Evolutionary conservation across 2,888 invertebrate genomes (phyloP).

Genomic region (Lepidochitona cinerea): DNA sequence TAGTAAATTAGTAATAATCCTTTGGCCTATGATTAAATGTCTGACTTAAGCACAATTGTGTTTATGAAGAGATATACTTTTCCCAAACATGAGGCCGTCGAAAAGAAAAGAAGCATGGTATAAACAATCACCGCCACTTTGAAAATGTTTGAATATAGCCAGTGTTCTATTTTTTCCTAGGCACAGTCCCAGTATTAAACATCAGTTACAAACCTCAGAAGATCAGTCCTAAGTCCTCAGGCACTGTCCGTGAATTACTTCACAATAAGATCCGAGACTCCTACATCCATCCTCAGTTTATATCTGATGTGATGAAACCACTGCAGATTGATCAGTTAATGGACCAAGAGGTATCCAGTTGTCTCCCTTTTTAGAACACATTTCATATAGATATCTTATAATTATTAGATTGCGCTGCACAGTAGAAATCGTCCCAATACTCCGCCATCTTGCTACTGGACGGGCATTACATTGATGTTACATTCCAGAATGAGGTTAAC

Average conservation of each 20-base stretch:
- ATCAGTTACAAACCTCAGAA: constrained; percentile 99
- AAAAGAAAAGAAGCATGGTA: too few species aligned
- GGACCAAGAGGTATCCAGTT: constrained; percentile 98
- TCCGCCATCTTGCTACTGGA: too few species aligned
- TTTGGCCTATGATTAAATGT: neutral
- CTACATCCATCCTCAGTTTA: constrained; percentile 96
- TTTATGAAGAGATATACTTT: neutral
- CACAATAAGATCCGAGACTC: constrained; percentile 98
- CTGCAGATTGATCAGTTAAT: constrained; percentile 96
- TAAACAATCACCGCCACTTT: too few species aligned
- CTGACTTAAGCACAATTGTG: neutral
- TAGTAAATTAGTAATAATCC: too few species aligned
- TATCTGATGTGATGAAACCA: constrained; percentile 99
- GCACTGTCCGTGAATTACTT: constrained; percentile 90
- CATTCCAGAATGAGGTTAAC: too few species aligned
- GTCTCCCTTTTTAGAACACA: too few species aligned
- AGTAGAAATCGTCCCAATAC: too few species aligned
- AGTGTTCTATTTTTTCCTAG: constrained; percentile 28
- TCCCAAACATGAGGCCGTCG: constrained; percentile 1
- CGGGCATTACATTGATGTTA: too few species aligned
- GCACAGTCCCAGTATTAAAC: constrained; percentile 83
- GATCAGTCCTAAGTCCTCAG: constrained; percentile 97
- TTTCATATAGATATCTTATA: too few species aligned
- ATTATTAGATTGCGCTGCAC: too few species aligned
- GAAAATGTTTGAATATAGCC: neutral